phyloP scores from a whole-genome alignment of 2,888 invertebrate species.

The Elysia crispata region DNA sequence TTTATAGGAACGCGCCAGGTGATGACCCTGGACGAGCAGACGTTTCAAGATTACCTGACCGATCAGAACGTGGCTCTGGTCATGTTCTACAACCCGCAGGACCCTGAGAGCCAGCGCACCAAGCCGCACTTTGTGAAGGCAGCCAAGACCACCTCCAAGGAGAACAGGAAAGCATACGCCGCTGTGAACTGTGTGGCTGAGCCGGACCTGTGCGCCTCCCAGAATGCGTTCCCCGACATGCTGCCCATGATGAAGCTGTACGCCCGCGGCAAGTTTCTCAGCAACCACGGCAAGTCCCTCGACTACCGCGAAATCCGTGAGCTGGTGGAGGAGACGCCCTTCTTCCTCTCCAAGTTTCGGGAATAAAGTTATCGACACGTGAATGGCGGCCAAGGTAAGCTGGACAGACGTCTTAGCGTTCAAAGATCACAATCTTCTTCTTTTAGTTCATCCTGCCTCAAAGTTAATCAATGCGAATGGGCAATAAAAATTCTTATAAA shows the following conservation, averaged over 20 bases:
- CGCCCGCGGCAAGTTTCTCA: constrained; percentile 34
- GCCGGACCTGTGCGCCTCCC: constrained; percentile 24
- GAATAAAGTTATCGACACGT: too few species aligned
- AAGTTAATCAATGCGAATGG: too few species aligned
- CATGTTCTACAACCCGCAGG: constrained; percentile 44
- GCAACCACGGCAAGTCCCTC: constrained; percentile 15
- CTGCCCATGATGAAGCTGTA: constrained; percentile 37
- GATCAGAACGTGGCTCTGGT: constrained; percentile 42
- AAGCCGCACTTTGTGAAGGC: constrained; percentile 48
- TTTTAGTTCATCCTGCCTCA: too few species aligned
- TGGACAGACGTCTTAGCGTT: too few species aligned
- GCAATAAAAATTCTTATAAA: too few species aligned
- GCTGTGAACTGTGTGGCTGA: constrained; percentile 37
- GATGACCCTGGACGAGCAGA: constrained; percentile 11
- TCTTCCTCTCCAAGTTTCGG: constrained; percentile 6
- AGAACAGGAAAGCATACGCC: constrained; percentile 26
- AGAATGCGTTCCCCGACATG: not conserved
- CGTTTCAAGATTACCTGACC: constrained; percentile 22
- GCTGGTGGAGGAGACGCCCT: constrained; percentile 36
- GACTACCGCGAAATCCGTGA: constrained; percentile 26
- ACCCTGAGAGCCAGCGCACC: constrained; percentile 41
- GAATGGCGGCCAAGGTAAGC: too few species aligned
- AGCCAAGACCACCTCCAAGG: constrained; percentile 31
- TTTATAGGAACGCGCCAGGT: constrained; percentile 21
- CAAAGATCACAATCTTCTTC: too few species aligned